These are phyloP conservation scores for Parazoanthus darwini DNA, from an alignment of 92 coral and sea anemone genomes.

Conservation along the genomic window DNA sequence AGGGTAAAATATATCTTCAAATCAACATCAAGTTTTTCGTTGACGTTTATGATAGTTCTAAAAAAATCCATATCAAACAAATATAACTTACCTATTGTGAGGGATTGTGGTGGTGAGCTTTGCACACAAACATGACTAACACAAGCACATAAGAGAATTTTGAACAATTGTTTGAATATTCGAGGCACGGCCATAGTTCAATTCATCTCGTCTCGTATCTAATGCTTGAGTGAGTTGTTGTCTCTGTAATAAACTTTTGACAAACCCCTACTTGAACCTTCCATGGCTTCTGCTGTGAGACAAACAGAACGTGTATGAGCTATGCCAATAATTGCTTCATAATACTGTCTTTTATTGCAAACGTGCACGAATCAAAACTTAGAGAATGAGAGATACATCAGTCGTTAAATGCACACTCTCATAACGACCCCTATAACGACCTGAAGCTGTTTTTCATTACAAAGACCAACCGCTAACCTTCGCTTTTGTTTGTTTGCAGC, in stretches of 20 bases:
- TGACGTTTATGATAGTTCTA: background rate
- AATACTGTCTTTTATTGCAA: background rate
- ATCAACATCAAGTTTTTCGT: background rate
- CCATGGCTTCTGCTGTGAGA: background rate
- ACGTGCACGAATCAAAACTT: background rate
- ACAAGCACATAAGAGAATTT: background rate
- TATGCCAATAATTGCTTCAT: background rate
- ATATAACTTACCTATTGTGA: constrained; percentile 8
- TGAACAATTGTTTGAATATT: background rate
- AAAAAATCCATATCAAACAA: background rate
- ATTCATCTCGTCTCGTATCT: background rate
- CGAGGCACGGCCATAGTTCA: background rate
- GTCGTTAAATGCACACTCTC: background rate
- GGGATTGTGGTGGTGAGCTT: background rate
- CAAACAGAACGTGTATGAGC: background rate
- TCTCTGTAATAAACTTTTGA: background rate
- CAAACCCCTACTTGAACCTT: background rate
- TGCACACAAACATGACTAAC: background rate
- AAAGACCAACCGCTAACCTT: background rate
- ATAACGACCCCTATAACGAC: background rate
- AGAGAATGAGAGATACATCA: background rate
- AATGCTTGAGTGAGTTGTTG: background rate
- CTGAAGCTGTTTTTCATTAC: constrained; percentile 13
- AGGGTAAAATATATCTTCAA: background rate
- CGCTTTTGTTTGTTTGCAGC: background rate